A percentile compares a stretch with the other conserved stretches of the same genome.
phyloP scores from a whole-genome alignment of 2,888 invertebrate genomes.

The Drosophila atroscutellata region DNA sequence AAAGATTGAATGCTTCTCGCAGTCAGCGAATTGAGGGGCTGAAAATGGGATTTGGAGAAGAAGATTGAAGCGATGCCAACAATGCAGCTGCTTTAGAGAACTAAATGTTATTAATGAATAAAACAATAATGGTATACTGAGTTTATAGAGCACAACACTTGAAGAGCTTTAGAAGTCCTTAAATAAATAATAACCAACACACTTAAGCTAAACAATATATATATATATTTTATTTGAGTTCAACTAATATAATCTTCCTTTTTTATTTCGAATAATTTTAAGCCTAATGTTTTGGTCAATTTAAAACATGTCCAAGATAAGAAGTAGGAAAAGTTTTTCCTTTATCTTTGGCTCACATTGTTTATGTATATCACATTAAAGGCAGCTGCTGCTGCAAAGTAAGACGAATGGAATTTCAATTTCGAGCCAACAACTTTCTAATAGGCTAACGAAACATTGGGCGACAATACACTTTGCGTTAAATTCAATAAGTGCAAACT shows the following conservation, averaged over 20 bases:
- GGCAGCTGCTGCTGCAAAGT: background rate
- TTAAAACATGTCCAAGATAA: conserved; percentile 1
- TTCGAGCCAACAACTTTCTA: conserved; percentile 48
- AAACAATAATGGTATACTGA: background rate
- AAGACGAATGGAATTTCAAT: conserved; percentile 52
- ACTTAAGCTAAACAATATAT: too few species aligned
- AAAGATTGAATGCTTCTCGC: conserved; percentile 38
- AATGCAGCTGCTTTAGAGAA: conserved; percentile 1
- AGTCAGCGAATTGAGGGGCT: background rate
- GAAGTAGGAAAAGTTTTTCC: conserved; percentile 9
- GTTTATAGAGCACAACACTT: background rate
- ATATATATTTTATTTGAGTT: background rate
- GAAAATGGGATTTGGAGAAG: conserved; percentile 5
- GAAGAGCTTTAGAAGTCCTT: background rate
- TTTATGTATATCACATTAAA: conserved; percentile 32
- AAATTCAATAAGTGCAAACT: conserved; percentile 68
- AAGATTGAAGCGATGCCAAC: conserved; percentile 16
- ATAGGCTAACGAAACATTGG: conserved; percentile 64
- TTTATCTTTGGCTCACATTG: conserved; percentile 30
- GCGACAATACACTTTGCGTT: conserved; percentile 42
- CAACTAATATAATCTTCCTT: background rate
- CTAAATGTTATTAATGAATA: background rate
- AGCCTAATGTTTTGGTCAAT: conserved; percentile 10
- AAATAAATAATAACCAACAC: background rate
- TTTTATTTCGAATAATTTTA: background rate